phyloP scores from a whole-genome alignment of 2,113 vertebrate genomes.

The Triplophysa tibetana region DNA sequence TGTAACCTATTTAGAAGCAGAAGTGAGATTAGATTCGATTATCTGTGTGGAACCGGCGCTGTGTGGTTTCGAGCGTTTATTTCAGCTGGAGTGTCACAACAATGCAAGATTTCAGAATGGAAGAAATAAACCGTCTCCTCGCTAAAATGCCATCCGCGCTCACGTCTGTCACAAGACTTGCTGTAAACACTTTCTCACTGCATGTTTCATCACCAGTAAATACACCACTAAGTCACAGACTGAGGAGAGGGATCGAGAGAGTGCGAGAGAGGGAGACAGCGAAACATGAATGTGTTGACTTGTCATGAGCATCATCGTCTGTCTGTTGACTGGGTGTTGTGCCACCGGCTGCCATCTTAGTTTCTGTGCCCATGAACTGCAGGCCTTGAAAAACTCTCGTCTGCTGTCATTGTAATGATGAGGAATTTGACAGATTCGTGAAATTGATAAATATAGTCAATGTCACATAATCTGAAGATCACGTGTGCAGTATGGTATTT shows the following conservation, averaged over 20 bases:
- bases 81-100: conserved; percentile 65
- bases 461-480: no score
- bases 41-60: neutral
- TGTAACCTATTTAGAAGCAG: conserved; percentile 8
- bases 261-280: conserved; percentile 18
- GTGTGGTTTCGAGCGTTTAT: conserved; percentile 54
- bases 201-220: conserved; percentile 51
- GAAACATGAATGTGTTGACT: conserved; percentile 55
- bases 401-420: neutral
- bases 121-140: conserved; percentile 61
- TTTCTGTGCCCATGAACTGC: conserved; percentile 67
- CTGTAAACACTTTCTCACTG: conserved; percentile 55
- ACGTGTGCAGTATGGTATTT: no score
- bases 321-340: conserved; percentile 54
- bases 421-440: neutral
- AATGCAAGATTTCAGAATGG: conserved; percentile 50
- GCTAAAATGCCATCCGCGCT: conserved; percentile 70
- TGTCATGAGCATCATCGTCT: conserved; percentile 60
- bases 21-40: conserved; percentile 26
- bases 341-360: conserved; percentile 61
- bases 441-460: no score
- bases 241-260: conserved; percentile 1
- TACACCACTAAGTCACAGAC: conserved; percentile 46
- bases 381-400: conserved; percentile 65
- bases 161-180: conserved; percentile 64